Evolutionary conservation across 2,113 vertebrate species (phyloP), one percentile per base, ranked within the genome.

Genomic region (Pomatostomus ruficeps): DNA sequence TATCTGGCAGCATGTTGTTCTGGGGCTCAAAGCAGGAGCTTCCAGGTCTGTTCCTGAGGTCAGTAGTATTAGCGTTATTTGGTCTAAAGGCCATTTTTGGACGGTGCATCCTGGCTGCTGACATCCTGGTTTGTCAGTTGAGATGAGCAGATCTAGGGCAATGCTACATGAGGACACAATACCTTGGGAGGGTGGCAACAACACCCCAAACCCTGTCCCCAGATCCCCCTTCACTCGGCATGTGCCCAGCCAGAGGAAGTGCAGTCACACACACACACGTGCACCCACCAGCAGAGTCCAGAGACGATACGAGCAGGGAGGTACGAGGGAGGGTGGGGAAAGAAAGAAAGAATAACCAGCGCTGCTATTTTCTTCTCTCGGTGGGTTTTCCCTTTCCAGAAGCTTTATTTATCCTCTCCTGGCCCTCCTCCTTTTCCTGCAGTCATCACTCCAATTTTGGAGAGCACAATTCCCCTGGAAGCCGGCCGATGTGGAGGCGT

Each of bases 401-500:
- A 71, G 76, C 63, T 91, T 92, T 92, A 86, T 86, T 94, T 91
- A 77, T 51, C 62, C n/a, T 67, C 28, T 75, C 46, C 70, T 2
- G 5, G 43, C 84, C 36, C 68, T 74, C 76, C 80, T 94, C 79
- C 75, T 79, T 26, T 54, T 85, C 65, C 85, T 5, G 1, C 66
- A 58, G 51, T 84, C 77, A 49, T 46, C 51, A 17, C 46, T 85
- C 35, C n/a, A 15, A 1, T n/a, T 85, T 36, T 5, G 4, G 43
- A 82, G 20, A 55, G 29, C 1, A 5, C 3, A 4, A 33, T 61
- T 9, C 10, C 22, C 15, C 29, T 25, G 31, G 57, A 76, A 79
- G 67, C 18, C 1, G 1, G 49, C 0, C 0, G 66, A 35, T 18
- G 14, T 8, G 1, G 17, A 76, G 33, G 24, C 2, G 3, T 43